Percentiles rank a stretch among this genome's conserved stretches.
These are phyloP conservation scores for Salvelinus alpinus DNA, from an alignment of 2,113 vertebrate species.

Conservation along the genomic window DNA sequence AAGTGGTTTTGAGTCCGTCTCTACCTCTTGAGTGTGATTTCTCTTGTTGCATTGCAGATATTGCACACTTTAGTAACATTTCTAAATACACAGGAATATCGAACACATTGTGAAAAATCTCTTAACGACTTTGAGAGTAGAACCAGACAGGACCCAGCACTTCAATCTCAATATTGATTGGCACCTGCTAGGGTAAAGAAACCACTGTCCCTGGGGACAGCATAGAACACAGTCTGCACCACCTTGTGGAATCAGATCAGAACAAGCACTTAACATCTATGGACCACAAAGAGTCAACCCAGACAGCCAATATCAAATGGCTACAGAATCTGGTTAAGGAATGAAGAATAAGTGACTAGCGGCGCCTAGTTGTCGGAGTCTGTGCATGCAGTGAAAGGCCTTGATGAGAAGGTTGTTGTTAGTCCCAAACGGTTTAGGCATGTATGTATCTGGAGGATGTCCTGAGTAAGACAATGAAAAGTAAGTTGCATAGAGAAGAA, in stretches of 20 bases:
- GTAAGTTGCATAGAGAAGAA: too few relatives aligned
- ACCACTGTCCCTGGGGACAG: constrained; percentile 10
- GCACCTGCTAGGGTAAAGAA: constrained; percentile 36
- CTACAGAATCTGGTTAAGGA: background rate
- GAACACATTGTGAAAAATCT: constrained; percentile 35
- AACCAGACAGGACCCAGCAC: constrained; percentile 1
- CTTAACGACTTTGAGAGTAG: constrained; percentile 10
- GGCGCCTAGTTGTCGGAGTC: constrained; percentile 38
- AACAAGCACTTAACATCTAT: background rate
- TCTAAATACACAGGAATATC: constrained; percentile 6
- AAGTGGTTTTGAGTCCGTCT: background rate
- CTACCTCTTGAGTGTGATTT: background rate
- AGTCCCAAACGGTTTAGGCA: too few relatives aligned
- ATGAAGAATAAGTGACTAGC: background rate
- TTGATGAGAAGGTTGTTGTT: constrained; percentile 34
- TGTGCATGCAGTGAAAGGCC: constrained; percentile 76
- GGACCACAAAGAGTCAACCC: constrained; percentile 8
- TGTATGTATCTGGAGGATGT: too few relatives aligned
- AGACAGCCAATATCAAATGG: constrained; percentile 4
- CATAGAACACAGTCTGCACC: constrained; percentile 8
- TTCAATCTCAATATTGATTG: constrained; percentile 12
- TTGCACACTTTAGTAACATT: background rate
- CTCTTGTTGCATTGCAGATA: constrained; percentile 2
- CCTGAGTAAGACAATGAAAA: too few relatives aligned
- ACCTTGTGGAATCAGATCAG: constrained; percentile 13